These are phyloP conservation scores for Lophotriccus pileatus DNA, from an alignment of 2,797 vertebrate genomes.

Conservation along the genomic window DNA sequence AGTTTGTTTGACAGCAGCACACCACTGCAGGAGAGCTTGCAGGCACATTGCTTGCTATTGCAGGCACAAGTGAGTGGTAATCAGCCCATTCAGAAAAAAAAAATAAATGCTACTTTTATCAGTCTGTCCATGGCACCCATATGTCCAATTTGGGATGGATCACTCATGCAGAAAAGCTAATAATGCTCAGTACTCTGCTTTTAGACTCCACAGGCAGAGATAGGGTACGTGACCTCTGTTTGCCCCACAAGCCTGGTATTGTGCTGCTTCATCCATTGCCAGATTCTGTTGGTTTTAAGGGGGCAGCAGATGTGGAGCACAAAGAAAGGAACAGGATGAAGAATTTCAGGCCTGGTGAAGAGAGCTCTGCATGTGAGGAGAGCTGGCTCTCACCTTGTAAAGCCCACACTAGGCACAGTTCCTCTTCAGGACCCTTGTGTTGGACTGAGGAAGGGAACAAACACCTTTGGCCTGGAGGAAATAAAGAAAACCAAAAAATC, in stretches of 20 bases:
- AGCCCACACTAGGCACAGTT: neutral
- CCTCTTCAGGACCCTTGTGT: neutral
- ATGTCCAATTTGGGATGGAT: constrained; percentile 12
- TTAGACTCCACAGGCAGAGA: neutral
- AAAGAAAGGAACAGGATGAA: neutral
- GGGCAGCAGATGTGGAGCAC: neutral
- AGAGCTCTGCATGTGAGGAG: neutral
- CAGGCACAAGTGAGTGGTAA: neutral
- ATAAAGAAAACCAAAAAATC: neutral
- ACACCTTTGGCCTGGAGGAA: neutral
- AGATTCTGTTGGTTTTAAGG: neutral
- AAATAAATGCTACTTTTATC: constrained; percentile 24
- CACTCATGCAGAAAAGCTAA: constrained; percentile 31
- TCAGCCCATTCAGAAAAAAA: constrained; percentile 7
- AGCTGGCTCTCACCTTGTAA: neutral
- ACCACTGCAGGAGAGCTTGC: neutral
- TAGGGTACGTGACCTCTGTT: neutral
- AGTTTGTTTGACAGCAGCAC: neutral
- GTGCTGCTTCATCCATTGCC: neutral
- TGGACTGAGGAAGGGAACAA: neutral
- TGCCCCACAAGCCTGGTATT: neutral
- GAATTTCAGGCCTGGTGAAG: neutral
- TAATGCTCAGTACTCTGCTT: constrained; percentile 5
- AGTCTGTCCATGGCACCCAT: neutral
- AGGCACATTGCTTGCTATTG: neutral